Base-by-base conservation (phyloP, 2,113 vertebrate genomes). In the Bambusicola thoracicus region DNA sequence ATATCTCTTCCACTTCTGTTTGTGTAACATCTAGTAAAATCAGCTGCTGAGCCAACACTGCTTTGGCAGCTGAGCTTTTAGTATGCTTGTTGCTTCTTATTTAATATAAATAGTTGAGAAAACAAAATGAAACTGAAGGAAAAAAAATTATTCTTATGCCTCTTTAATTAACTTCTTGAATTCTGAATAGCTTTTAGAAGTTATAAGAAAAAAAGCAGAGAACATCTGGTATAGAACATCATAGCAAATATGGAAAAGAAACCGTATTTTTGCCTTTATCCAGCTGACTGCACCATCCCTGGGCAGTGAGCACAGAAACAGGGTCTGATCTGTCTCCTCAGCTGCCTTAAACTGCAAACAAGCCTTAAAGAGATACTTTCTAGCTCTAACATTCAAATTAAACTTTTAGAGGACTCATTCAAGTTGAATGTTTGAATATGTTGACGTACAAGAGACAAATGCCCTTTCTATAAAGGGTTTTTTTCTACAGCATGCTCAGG, bases 371-470 rank as follows among this genome's bases (percentile, higher is more conserved):
- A 55, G 49, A 70, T 51, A 48, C 32, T 83, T 93, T 69, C 34
- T 79, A 87, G 70, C 46, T n/a, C 38, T 51, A 63, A 51, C 40
- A 10, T 76, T 74, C 55, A 93, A 87, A 89, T 79, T 82, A 87
- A 92, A 95, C 79, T 92, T 95, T 40, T 65, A 78, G 70, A 85
- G 22, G 40, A 82, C 44, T 82, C 61, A 51, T 76, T 89, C 85
- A 44, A 44, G 81, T 84, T 83, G 75, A 69, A 92, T 80, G 68
- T 93, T 91, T 96, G 79, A 85, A n/a, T 82, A 77, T 25, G n/a
- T 83, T 93, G 81, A 77, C 2, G 5, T 55, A 83, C 15, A 89
- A 79, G 84, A 92, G 84, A 75, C 74, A 85, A 94, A 87, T 68
- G 36, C 67, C 67, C 34, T 85, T 96, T 73, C 53, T 68, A 66